Base-by-base conservation (phyloP, 2,888 invertebrate species). In the Macaria liturata region DNA sequence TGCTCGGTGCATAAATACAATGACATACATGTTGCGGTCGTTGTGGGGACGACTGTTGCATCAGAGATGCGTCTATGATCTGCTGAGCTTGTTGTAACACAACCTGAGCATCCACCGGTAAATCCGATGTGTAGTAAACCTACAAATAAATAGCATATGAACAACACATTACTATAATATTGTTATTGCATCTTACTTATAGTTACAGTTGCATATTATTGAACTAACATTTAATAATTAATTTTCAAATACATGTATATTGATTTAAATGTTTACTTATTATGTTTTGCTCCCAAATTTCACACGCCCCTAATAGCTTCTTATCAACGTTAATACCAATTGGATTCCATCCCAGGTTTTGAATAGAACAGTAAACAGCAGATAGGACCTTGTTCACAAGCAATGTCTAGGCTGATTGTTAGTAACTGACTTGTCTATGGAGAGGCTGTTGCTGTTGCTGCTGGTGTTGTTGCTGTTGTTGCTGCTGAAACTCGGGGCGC, bases 71-170 rank as follows among this genome's bases (percentile, higher is more conserved):
- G 80, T 92, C 92, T 85, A 92, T 91, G 80, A 92, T 89, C 83
- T 92, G 92, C 82, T 92, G 92, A 71, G 90, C 87, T 73, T 92
- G 92, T 85, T 92, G 92, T 81, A 92, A 91, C 70, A 92, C 91
- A 83, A 92, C 91, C 85, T 92, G 92, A 80, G 91, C 87, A 79
- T 92, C 92, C 87, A 89, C 88, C 72, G 91, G 90, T 78, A 91
- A 86, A 83, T 91, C 91, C 78, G 92, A 91, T 75, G 92, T 88
- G 91, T 92, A 92, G 91, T 91, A 92, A 80, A 92, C 92, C 92
- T 92, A 91, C 84, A 89, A 91, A 90, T 88, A 88, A 91, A 90
- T 84, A 71, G 70, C 73, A 72, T 60, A 56, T 64, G 53, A 59
- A 45, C 49, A 48, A 46, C 9, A 43, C 7, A 37, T 7, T 37